phyloP scores from a whole-genome alignment of 2,888 invertebrate species.

The Pecten maximus region DNA sequence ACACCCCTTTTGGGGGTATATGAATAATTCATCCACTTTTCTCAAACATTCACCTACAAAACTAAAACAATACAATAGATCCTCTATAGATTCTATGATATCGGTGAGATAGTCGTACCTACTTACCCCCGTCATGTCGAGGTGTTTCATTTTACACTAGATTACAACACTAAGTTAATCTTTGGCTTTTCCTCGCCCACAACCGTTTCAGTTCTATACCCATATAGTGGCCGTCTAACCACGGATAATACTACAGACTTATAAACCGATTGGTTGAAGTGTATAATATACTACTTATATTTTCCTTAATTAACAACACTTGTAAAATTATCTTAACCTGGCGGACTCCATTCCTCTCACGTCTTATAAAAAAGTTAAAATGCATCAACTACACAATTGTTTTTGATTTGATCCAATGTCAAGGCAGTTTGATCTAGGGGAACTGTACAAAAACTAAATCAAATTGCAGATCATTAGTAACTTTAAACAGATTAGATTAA shows the following conservation, averaged over 20 bases:
- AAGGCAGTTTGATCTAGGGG: not conserved
- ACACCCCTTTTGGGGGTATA: too few relatives aligned
- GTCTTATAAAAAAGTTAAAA: not conserved
- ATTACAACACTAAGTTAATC: not conserved
- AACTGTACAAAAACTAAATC: too few relatives aligned
- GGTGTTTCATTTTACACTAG: constrained; percentile 14
- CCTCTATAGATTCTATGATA: too few relatives aligned
- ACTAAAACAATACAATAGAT: too few relatives aligned
- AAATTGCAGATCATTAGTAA: too few relatives aligned
- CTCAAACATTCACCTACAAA: too few relatives aligned
- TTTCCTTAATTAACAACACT: not conserved
- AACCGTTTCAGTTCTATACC: not conserved
- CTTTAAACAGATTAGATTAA: too few relatives aligned
- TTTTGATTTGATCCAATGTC: not conserved
- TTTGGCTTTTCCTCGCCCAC: constrained; percentile 4
- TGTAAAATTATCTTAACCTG: not conserved
- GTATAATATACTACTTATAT: not conserved
- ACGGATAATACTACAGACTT: not conserved
- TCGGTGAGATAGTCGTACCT: too few relatives aligned
- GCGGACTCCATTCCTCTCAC: not conserved
- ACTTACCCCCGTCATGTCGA: not conserved
- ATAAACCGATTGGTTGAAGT: not conserved
- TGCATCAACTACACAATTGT: not conserved
- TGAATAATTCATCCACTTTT: too few relatives aligned
- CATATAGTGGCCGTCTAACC: not conserved